Percentiles rank a stretch among this genome's conserved stretches.
phyloP scores from a whole-genome alignment of 1,140 invertebrate species.

The Tachypleus tridentatus region DNA sequence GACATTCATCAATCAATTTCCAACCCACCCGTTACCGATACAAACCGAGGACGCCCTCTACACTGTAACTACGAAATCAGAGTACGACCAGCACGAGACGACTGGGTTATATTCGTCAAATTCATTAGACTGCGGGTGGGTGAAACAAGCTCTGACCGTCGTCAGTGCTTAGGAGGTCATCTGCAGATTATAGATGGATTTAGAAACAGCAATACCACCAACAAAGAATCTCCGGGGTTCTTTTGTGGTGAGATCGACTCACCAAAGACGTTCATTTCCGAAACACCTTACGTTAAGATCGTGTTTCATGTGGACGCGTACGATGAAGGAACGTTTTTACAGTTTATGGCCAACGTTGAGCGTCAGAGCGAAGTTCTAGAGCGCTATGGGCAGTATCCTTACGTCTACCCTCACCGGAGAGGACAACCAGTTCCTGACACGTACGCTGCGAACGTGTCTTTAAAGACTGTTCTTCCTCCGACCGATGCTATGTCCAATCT shows the following conservation, averaged over 20 bases:
- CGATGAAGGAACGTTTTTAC: constrained; percentile 64
- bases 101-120: constrained; percentile 75
- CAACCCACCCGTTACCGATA: constrained; percentile 65
- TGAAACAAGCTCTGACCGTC: constrained; percentile 16
- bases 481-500: constrained; percentile 84
- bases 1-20: constrained; percentile 82
- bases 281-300: constrained; percentile 80
- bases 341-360: constrained; percentile 64
- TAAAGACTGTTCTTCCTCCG: constrained; percentile 52
- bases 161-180: constrained; percentile 23
- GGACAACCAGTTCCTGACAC: constrained; percentile 65
- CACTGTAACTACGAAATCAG: constrained; percentile 80
- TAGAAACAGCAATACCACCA: constrained; percentile 20
- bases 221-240: constrained; percentile 42
- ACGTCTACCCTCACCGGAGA: constrained; percentile 74
- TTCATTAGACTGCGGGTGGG: constrained; percentile 24
- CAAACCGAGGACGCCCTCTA: constrained; percentile 64
- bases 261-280: constrained; percentile 83
- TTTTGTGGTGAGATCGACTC: constrained; percentile 88
- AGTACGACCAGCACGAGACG: constrained; percentile 57
- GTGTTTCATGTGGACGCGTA: constrained; percentile 83
- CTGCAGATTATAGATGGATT: constrained; percentile 27
- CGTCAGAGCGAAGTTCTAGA: constrained; percentile 60
- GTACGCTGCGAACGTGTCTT: constrained; percentile 69
- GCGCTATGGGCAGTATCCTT: constrained; percentile 73